These are phyloP conservation scores for Apeira syringaria DNA, from an alignment of 2,888 invertebrate species.

Conservation along the genomic window DNA sequence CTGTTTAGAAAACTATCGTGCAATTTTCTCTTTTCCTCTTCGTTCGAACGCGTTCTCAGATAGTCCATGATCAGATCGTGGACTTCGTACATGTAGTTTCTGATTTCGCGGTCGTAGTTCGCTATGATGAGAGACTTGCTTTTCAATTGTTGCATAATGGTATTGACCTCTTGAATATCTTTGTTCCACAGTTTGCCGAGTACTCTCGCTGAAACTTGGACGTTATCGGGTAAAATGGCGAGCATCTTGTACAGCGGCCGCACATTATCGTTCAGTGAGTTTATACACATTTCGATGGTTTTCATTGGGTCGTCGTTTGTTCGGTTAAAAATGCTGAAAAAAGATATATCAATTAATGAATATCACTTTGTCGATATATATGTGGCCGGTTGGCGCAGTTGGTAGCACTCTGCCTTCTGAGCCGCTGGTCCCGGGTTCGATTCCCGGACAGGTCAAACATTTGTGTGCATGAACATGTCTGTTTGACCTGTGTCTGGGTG, in stretches of 20 bases:
- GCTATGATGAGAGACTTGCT: slow-evolving; percentile 87
- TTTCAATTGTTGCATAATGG: slow-evolving; percentile 85
- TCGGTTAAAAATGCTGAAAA: slow-evolving; percentile 51
- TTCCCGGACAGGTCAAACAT: no score
- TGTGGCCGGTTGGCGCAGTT: no score
- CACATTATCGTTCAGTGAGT: slow-evolving; percentile 75
- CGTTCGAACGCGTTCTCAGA: slow-evolving; percentile 72
- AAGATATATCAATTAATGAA: no score
- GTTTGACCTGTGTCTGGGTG: no score
- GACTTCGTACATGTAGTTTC: slow-evolving; percentile 87
- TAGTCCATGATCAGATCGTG: slow-evolving; percentile 87
- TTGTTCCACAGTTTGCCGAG: slow-evolving; percentile 68
- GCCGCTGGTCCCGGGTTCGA: no score
- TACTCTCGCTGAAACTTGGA: slow-evolving; percentile 85
- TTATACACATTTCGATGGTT: slow-evolving; percentile 84
- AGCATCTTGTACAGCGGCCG: slow-evolving; percentile 84
- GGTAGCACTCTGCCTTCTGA: no score
- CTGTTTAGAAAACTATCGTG: slow-evolving; percentile 84
- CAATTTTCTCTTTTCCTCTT: slow-evolving; percentile 68
- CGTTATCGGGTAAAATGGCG: slow-evolving; percentile 87
- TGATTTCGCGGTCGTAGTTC: slow-evolving; percentile 83
- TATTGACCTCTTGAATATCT: slow-evolving; percentile 76
- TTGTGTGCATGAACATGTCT: no score
- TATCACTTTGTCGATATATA: no score
- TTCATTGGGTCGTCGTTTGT: slow-evolving; percentile 69